Percentiles rank a stretch among this genome's conserved stretches.
These are phyloP conservation scores for Rattus norvegicus DNA, from an alignment of 2,113 vertebrate genomes.

Conservation along the genomic window GRCr8 NC_086033.1:27511001-27511500, in stretches of 20 bases:
- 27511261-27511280: slow-evolving; percentile 75
- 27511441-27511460: slow-evolving; percentile 83
- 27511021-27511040: neutral
- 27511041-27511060: neutral
- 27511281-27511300: slow-evolving; percentile 78
- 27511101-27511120: neutral
- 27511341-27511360: slow-evolving; percentile 80
- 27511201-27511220: slow-evolving; percentile 67
- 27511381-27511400: slow-evolving; percentile 79
- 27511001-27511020: neutral
- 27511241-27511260: slow-evolving; percentile 75
- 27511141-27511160: slow-evolving; percentile 50
- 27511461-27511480: slow-evolving; percentile 72
- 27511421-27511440: slow-evolving; percentile 73
- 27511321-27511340: slow-evolving; percentile 79
- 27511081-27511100: slow-evolving; percentile 38
- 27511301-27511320: slow-evolving; percentile 74
- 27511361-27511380: slow-evolving; percentile 85
- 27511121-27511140: neutral
- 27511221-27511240: slow-evolving; percentile 80
- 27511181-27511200: slow-evolving; percentile 70
- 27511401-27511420: slow-evolving; percentile 75
- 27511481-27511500: slow-evolving; percentile 67
- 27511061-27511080: neutral
- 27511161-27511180: slow-evolving; percentile 61